Evolutionary conservation across 1,140 invertebrate genomes (phyloP).

Genomic region (Caenorhabditis inopinata): DNA sequence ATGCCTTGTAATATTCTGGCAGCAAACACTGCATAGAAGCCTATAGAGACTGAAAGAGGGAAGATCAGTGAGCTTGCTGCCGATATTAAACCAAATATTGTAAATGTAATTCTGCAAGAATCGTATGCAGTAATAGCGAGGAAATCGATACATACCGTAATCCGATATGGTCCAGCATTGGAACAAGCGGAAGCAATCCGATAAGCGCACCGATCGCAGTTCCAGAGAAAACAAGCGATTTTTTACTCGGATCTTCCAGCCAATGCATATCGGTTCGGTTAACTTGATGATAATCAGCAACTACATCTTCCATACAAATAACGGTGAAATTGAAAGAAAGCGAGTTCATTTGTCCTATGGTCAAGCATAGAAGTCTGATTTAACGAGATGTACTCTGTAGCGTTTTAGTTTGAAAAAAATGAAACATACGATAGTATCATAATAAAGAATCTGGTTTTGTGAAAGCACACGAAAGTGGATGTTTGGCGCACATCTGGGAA

Average conservation of each 20-base stretch:
- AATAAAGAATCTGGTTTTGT: not conserved
- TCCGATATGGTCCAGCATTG: conserved; percentile 12
- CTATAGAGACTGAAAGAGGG: conserved; percentile 28
- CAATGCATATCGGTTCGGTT: conserved; percentile 33
- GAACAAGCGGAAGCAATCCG: conserved; percentile 12
- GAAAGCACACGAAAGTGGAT: conserved; percentile 1
- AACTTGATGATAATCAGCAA: conserved; percentile 20
- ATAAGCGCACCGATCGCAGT: conserved; percentile 38
- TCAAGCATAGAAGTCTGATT: conserved; percentile 35
- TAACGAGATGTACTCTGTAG: too few relatives aligned
- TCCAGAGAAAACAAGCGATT: conserved; percentile 39
- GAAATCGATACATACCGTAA: not conserved
- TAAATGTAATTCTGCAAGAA: not conserved
- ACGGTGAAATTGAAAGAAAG: conserved; percentile 47
- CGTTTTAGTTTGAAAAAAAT: not conserved
- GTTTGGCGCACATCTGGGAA: conserved; percentile 13
- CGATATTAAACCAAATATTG: not conserved
- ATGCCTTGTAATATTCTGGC: conserved; percentile 38
- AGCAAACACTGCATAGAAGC: conserved; percentile 30
- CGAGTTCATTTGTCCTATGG: conserved; percentile 25
- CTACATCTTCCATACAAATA: conserved; percentile 50
- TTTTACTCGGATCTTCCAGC: conserved; percentile 14
- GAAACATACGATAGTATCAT: conserved; percentile 3
- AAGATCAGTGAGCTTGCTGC: conserved; percentile 39
- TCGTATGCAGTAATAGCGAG: not conserved